Conservation (phyloP, 2,888 invertebrate genomes). For the Zygogramma bicolorata region DNA sequence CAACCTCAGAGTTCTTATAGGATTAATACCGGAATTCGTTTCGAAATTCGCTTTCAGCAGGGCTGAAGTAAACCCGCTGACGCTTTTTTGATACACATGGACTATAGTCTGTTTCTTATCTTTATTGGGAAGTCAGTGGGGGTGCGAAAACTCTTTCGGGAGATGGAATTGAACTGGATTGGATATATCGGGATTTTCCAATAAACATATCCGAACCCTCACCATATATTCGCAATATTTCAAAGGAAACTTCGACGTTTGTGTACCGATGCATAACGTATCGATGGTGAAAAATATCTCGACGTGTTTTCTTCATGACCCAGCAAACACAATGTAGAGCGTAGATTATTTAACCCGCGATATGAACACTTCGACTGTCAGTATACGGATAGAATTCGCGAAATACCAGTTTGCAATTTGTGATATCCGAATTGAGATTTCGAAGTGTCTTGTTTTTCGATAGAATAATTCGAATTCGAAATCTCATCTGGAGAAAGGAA, state of each 20-base stretch:
- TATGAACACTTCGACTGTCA: not conserved
- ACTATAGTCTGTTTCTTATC: not conserved
- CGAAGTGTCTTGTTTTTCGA: too few species aligned
- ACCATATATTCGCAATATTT: not conserved
- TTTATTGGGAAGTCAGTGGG: not conserved
- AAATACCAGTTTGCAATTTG: not conserved
- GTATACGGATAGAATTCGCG: not conserved
- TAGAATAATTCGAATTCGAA: too few species aligned
- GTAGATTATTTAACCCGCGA: not conserved
- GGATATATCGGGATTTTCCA: not conserved
- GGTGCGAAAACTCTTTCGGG: not conserved
- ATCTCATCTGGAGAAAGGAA: too few species aligned
- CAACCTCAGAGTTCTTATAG: not conserved
- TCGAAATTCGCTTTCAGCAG: not conserved
- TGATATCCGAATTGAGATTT: too few species aligned
- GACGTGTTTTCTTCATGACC: not conserved
- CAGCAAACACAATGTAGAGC: not conserved
- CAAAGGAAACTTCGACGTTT: not conserved
- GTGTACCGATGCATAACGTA: not conserved
- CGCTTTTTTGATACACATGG: not conserved
- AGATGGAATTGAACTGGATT: not conserved
- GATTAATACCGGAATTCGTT: not conserved
- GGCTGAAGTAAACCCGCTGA: too few species aligned
- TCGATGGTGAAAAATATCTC: not conserved
- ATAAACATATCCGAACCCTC: not conserved